Conservation (phyloP, 2,113 vertebrate species). For the Phasianus colchicus region DNA sequence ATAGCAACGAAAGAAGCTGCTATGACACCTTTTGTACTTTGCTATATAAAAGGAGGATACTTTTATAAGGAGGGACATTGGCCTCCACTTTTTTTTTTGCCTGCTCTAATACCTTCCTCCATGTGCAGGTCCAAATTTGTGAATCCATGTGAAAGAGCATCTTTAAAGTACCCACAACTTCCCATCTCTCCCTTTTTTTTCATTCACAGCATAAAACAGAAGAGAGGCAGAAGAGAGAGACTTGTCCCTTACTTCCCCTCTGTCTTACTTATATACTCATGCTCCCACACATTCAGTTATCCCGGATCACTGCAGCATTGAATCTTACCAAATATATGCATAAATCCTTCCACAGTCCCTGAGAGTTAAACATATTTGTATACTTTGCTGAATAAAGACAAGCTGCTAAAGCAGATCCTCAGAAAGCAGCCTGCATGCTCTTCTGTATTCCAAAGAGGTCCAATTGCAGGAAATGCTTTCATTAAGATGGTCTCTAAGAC, state of each 20-base stretch:
- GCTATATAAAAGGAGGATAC: background rate
- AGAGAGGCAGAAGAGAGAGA: background rate
- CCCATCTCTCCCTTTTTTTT: background rate
- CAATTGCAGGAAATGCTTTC: background rate
- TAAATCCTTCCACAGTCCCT: background rate
- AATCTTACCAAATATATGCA: background rate
- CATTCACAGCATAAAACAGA: background rate
- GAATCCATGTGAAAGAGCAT: background rate
- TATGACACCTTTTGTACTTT: background rate
- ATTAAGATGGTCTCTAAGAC: background rate
- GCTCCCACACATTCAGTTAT: background rate
- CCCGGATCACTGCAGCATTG: background rate
- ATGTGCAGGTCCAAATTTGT: background rate
- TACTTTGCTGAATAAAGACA: background rate
- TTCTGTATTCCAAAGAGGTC: background rate
- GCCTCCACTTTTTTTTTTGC: background rate
- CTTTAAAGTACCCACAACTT: background rate
- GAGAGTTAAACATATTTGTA: background rate
- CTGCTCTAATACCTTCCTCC: background rate
- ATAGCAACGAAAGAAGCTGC: background rate
- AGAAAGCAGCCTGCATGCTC: background rate
- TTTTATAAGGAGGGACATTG: background rate
- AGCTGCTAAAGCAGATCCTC: background rate
- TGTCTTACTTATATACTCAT: background rate
- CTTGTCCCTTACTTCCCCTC: background rate